Evolutionary conservation across 1,140 invertebrate genomes (phyloP).

Genomic region (Cardiocondyla obscurior): DNA sequence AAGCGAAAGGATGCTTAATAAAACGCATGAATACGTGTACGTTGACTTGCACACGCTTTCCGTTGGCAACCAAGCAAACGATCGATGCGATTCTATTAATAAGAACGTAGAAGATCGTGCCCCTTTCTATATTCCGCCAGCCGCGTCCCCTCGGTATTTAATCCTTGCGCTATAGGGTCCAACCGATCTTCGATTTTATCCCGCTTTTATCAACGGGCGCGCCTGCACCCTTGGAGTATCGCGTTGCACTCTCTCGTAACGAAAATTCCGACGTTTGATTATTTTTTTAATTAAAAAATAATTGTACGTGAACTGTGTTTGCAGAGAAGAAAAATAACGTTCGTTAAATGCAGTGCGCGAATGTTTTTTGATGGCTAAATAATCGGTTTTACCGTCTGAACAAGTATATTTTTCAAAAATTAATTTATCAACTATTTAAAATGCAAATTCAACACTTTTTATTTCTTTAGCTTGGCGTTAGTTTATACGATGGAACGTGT

Average conservation of each 20-base stretch:
- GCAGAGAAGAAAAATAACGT: neutral
- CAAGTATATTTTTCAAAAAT: neutral
- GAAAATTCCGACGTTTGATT: neutral
- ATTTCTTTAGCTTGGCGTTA: neutral
- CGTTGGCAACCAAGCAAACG: slow-evolving; percentile 46
- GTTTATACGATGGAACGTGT: neutral
- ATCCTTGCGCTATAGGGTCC: neutral
- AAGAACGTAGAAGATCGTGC: slow-evolving; percentile 54
- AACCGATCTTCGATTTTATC: neutral
- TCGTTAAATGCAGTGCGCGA: neutral
- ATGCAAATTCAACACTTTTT: neutral
- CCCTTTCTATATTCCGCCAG: slow-evolving; percentile 22
- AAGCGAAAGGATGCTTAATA: neutral
- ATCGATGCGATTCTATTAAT: slow-evolving; percentile 72
- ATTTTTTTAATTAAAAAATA: neutral
- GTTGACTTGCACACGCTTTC: slow-evolving; percentile 21
- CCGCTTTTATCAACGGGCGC: neutral
- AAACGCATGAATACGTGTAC: slow-evolving; percentile 44
- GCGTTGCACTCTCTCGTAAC: neutral
- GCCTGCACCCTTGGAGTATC: too few species aligned
- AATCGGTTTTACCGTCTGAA: neutral
- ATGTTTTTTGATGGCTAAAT: neutral
- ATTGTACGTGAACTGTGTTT: neutral
- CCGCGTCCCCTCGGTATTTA: neutral
- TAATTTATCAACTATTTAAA: neutral